Base-by-base conservation (phyloP, 1,140 invertebrate genomes). In the Lordiphosa stackelbergi region DNA sequence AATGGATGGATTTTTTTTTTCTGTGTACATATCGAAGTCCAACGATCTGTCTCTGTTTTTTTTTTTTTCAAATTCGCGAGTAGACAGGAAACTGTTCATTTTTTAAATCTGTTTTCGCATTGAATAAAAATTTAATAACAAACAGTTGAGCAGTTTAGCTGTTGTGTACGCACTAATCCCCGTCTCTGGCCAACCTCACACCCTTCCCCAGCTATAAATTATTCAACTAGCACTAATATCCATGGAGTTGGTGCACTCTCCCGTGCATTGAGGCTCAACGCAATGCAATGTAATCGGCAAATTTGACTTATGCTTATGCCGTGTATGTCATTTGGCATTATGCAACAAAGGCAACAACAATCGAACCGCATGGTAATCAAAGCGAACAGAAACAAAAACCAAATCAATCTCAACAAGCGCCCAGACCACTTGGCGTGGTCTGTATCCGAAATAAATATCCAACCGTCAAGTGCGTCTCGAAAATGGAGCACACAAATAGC, bases 261-360 rank as follows among this genome's bases (percentile, higher is more conserved):
- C 19, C 19, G 65, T 75, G 62, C 62, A 77, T 54, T 46, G 46
- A 46, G 38, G 49, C 46, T 13, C 61, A 41, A 63, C 38, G 40
- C 28, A 31, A 46, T 42, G 48, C 34, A 62, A 42, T 53, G 42
- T 28, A 57, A 57, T 61, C 45, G 57, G 35, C 48, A 54, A 51
- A 6, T 11, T 38, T 16, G 41, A 41, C 49, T 42, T 34, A 43
- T n/a, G n/a, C n/a, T n/a, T n/a, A 37, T 43, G 37, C 52, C 8
- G 24, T 31, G 31, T 47, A 48, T 48, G 40, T 49, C 28, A 8
- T 31, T 31, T 31, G 28, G 28, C 28, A 57, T 77, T 77, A 78
- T 78, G 73, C 58, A 77, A 77, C 38, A 70, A 41, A 43, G 34
- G 63, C 69, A 46, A 46, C 5, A 12, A 3, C 19, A 12, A 37